Evolutionary conservation across 2,113 vertebrate genomes (phyloP).

Genomic region (Hyperoodon ampullatus): DNA sequence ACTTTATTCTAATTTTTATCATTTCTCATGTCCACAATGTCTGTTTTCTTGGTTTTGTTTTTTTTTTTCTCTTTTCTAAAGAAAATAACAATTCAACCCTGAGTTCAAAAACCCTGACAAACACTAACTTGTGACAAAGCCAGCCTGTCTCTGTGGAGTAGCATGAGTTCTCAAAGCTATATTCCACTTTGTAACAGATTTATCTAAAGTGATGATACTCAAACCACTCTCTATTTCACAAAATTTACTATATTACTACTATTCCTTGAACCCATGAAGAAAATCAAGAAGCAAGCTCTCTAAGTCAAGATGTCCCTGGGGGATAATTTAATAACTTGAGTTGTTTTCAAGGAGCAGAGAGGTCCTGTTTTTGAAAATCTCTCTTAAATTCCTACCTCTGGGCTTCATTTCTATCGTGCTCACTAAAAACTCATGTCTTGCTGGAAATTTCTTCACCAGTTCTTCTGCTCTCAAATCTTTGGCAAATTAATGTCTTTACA

Average conservation of each 20-base stretch:
- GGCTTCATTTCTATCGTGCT: neutral
- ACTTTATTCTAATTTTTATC: neutral
- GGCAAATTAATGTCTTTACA: neutral
- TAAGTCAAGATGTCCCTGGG: constrained; percentile 21
- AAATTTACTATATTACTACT: neutral
- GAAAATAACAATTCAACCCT: neutral
- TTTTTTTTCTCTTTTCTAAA: constrained; percentile 10
- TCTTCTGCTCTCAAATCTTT: neutral
- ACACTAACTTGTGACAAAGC: neutral
- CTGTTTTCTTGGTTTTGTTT: neutral
- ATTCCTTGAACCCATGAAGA: constrained; percentile 12
- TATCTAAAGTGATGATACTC: neutral
- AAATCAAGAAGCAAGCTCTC: constrained; percentile 23
- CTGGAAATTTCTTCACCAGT: neutral
- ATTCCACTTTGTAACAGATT: neutral
- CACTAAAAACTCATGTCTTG: neutral
- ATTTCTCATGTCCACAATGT: neutral
- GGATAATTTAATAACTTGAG: constrained; percentile 47
- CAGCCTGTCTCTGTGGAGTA: neutral
- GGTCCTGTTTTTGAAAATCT: neutral
- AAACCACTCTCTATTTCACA: neutral
- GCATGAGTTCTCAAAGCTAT: neutral
- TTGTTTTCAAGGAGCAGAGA: constrained; percentile 43
- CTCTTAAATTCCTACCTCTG: neutral
- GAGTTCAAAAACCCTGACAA: neutral